Evolutionary conservation across 2,113 vertebrate genomes (phyloP).

Genomic region (Spermophilus dauricus): DNA sequence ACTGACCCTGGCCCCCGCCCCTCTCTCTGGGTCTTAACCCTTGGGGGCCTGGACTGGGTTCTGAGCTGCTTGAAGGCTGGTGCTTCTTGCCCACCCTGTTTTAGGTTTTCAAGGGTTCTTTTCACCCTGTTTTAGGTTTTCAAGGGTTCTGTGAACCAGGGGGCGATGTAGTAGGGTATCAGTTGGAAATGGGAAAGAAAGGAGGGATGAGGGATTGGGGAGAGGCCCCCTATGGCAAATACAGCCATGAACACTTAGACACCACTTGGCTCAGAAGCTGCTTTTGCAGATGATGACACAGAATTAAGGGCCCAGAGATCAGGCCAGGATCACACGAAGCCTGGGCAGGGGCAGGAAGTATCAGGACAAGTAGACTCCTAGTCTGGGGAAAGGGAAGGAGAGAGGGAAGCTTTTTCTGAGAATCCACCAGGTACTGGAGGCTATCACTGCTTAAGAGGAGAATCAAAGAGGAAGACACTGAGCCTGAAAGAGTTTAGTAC

Average conservation of each 20-base stretch:
- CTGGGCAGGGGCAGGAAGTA: neutral
- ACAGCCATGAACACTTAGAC: neutral
- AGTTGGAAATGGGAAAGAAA: conserved; percentile 59
- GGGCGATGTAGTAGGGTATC: neutral
- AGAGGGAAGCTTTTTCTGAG: neutral
- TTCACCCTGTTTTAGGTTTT: neutral
- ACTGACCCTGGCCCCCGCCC: conserved; percentile 70
- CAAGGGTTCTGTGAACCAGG: neutral
- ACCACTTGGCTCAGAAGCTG: neutral
- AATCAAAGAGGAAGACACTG: neutral
- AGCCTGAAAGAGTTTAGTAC: neutral
- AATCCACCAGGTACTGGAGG: neutral
- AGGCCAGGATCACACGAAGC: neutral
- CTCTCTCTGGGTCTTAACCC: conserved; percentile 79
- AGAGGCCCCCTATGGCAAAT: neutral
- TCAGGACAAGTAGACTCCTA: neutral
- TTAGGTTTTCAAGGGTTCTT: neutral
- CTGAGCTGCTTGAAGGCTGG: neutral
- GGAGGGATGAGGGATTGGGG: neutral
- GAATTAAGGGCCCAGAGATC: conserved; percentile 12
- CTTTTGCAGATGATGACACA: conserved; percentile 30
- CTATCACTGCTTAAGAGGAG: neutral
- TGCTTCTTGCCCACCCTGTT: neutral
- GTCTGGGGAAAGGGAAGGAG: neutral
- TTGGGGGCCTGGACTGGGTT: conserved; percentile 62